Evolutionary conservation across 2,797 vertebrate species (phyloP).

Genomic region (Dipus sagitta): DNA sequence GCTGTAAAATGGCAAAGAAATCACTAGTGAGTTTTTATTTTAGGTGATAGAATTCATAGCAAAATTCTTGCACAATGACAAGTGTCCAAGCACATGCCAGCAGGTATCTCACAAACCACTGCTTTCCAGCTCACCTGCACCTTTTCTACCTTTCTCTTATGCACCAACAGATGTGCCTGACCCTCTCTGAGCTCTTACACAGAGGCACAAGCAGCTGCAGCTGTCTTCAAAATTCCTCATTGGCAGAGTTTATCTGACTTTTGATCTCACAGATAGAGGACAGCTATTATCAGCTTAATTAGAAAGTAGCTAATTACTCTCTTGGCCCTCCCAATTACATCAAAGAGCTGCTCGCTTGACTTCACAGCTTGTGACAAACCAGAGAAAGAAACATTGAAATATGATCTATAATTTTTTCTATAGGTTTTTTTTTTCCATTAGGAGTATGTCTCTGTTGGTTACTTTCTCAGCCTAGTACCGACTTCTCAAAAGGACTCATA

Average conservation of each 20-base stretch:
- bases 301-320: constrained; percentile 64
- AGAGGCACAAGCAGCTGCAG: not conserved
- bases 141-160: not conserved
- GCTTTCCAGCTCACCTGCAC: not conserved
- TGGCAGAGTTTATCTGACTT: constrained; percentile 50
- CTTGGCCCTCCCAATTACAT: constrained; percentile 66
- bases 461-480: not conserved
- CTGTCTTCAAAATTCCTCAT: constrained; percentile 35
- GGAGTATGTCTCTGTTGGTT: not conserved
- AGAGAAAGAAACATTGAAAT: constrained; percentile 64
- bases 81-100: not conserved
- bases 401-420: constrained; percentile 38
- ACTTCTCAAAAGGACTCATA: not conserved
- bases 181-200: not conserved
- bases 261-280: constrained; percentile 63
- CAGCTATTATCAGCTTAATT: constrained; percentile 76
- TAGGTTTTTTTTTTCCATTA: not conserved
- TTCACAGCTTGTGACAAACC: constrained; percentile 61
- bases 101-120: not conserved
- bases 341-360: constrained; percentile 51
- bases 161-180: not conserved
- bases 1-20: not conserved
- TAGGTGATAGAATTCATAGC: constrained; percentile 25
- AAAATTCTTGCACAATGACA: constrained; percentile 32
- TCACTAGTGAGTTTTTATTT: constrained; percentile 13